These are phyloP conservation scores for Heterotilapia buettikoferi DNA, from an alignment of 2,113 vertebrate species.

Conservation along the genomic window DNA sequence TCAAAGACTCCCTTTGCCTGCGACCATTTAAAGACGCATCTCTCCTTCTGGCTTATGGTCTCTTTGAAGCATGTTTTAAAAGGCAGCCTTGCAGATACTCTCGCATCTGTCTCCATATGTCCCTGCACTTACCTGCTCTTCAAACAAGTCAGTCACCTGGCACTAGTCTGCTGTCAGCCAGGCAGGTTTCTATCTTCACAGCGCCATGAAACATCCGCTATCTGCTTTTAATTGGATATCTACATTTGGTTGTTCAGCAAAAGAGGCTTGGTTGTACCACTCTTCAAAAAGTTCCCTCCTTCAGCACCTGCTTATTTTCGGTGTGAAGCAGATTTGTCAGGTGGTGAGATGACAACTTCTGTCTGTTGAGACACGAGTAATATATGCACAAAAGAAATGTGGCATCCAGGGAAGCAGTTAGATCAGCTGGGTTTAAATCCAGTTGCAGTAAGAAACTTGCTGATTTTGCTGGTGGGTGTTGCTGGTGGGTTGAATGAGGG, in stretches of 20 bases:
- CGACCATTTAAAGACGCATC: constrained; percentile 7
- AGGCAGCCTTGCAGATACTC: background rate
- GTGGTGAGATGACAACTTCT: background rate
- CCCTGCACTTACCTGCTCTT: constrained; percentile 17
- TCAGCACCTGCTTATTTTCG: background rate
- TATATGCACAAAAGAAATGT: background rate
- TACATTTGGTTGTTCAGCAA: constrained; percentile 14
- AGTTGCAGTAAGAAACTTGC: background rate
- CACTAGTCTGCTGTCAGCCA: background rate
- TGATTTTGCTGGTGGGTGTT: background rate
- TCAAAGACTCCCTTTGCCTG: constrained; percentile 17
- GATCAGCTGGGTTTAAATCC: background rate
- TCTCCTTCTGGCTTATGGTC: background rate
- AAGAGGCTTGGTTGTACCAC: background rate
- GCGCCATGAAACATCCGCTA: background rate
- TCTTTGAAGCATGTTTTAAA: constrained; percentile 30
- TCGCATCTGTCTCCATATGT: constrained; percentile 6
- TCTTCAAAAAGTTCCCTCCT: background rate
- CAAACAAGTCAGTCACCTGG: constrained; percentile 17
- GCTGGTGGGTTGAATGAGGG: background rate
- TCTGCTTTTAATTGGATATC: constrained; percentile 22
- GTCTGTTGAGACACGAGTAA: background rate
- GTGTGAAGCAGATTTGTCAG: constrained; percentile 2
- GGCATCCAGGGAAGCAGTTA: background rate
- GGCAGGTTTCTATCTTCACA: background rate